Evolutionary conservation across 2,888 invertebrate species (phyloP), one percentile per base, ranked within the genome.

Genomic region (Scotopteryx bipunctaria): DNA sequence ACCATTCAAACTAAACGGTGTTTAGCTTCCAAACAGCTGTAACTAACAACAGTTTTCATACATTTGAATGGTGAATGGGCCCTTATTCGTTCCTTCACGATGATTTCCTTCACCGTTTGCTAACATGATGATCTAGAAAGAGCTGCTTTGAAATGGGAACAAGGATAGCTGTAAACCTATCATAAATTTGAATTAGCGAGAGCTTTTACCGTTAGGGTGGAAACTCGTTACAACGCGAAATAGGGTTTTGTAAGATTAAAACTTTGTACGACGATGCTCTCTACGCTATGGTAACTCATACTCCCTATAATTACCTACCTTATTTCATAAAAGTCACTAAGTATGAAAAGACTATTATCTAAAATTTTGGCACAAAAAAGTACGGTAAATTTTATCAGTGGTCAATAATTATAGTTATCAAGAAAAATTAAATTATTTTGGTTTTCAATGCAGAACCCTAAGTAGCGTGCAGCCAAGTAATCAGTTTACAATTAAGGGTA

Each of bases 131-230:
- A n/a, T 8, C 3, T 14, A 8, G 5, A 2, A 2, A 5, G 13
- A 8, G n/a, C 23, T 23, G n/a, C 3, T 11, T 32, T 32, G 1
- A 16, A 29, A 40, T 40, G 16, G 29, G 16, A 27, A 16, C 27
- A 40, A 6, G 17, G 8, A 27, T 27, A 17, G 16, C 40, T 25
- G 1, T 38, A 6, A 43, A 50, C 61, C 64, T 69, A 71, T 69
- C 71, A 66, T 67, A 74, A 74, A 61, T 73, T 73, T 63, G 67
- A 70, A 73, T 73, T 64, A 73, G 61, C 46, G 49, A 46, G 51
- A 46, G 60, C 53, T 52, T 57, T 61, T 52, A 63, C 55, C 57
- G 61, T 64, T 61, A 59, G 46, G 60, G 64, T 47, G 69, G 64
- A 67, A 71, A 72, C 72, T 74, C 69, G 63, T 73, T 75, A 69